Evolutionary conservation across 2,113 vertebrate genomes (phyloP), one percentile per base, ranked within the genome.

Genomic region (Centropus unirufus): DNA sequence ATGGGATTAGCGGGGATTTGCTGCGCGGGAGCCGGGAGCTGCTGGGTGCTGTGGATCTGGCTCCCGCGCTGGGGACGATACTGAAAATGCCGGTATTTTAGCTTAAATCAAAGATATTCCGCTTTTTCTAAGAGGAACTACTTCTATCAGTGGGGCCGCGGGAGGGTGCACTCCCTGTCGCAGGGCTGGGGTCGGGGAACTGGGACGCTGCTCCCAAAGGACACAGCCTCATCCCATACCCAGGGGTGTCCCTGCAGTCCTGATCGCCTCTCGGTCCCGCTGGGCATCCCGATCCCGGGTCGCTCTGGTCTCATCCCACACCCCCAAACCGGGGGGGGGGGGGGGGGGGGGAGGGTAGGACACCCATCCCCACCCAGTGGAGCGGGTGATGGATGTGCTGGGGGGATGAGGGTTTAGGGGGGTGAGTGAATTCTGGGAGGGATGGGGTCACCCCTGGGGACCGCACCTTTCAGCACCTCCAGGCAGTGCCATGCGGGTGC

Each of bases 1-100:
- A 5, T 54, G 72, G 62, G 90, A 91, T 97, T 83, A 90, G 70
- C 7, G 27, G 54, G 72, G 87, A 96, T 96, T 95, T 94, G 89
- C 73, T 24, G 70, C 54, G 93, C 51, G 72, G 86, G 94, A 93
- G 67, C 91, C 63, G 72, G 77, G 83, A 81, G 79, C 83, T 70
- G 74, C 63, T 64, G 83, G 24, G 66, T 30, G 80, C 52, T 72
- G 19, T 29, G 39, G 88, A 79, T 39, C 69, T 24, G 27, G 94
- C 95, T 95, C 68, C 95, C 9, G 90, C 79, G 66, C 77, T 47
- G 27, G 52, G 30, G 27, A 21, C 36, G 12, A 17, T 13, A 44
- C 44, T 11, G 44, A 44, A 44, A 17, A 17, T 13, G 44, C 44
- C 44, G 44, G 44, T 44, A 17, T 44, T 17, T 44, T 17, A 44